Percentiles rank a stretch among this genome's conserved stretches.
Evolutionary conservation across 2,888 invertebrate genomes (phyloP).

Genomic region (Lissonota sp.): DNA sequence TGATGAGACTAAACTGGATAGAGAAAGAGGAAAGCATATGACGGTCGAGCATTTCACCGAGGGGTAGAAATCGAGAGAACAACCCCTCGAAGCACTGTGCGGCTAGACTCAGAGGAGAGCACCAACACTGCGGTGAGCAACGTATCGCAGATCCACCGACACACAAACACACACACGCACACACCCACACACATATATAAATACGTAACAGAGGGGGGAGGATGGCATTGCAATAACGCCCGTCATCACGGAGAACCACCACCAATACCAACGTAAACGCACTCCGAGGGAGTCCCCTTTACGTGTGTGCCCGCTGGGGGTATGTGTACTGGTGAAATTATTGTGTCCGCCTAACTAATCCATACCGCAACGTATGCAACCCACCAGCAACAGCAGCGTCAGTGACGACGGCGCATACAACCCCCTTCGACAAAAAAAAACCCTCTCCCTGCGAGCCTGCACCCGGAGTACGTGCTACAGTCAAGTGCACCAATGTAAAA

Average conservation of each 20-base stretch:
- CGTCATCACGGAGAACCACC: conserved; percentile 64
- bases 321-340: conserved; percentile 77
- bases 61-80: conserved; percentile 61
- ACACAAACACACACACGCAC: conserved; percentile 12
- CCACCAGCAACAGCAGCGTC: conserved; percentile 54
- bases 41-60: conserved; percentile 44
- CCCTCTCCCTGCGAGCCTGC: conserved; percentile 66
- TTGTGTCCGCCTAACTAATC: conserved; percentile 81
- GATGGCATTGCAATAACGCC: conserved; percentile 44
- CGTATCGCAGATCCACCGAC: not conserved
- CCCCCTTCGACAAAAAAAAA: conserved; percentile 46
- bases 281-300: conserved; percentile 57
- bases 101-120: conserved; percentile 65
- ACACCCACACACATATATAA: conserved; percentile 6
- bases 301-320: conserved; percentile 67
- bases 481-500: conserved; percentile 78
- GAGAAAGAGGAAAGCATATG: conserved; percentile 28
- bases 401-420: conserved; percentile 41
- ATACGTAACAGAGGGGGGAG: conserved; percentile 22
- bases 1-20: conserved; percentile 19
- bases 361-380: conserved; percentile 80
- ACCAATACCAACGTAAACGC: conserved; percentile 51
- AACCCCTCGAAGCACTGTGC: conserved; percentile 64
- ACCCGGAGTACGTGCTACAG: conserved; percentile 80
- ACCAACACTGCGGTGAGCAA: conserved; percentile 40